Evolutionary conservation across 1,140 invertebrate species (phyloP).

Genomic region (Anoplolepis gracilipes): DNA sequence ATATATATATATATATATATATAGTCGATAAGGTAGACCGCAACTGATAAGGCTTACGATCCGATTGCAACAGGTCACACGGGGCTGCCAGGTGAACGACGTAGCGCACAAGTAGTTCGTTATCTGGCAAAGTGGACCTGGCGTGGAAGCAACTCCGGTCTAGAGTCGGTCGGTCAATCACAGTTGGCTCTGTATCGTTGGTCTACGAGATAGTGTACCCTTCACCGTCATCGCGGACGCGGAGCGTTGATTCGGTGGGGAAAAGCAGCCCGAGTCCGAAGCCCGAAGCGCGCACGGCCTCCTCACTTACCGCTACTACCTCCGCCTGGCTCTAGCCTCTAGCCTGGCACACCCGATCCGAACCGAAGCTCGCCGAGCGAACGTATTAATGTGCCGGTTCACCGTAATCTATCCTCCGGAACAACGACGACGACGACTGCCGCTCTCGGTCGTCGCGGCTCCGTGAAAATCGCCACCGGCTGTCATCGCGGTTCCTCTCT

Average conservation of each 20-base stretch:
- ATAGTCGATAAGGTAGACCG: slow-evolving; percentile 22
- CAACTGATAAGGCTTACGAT: slow-evolving; percentile 6
- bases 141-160: not conserved
- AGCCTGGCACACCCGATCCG: slow-evolving; percentile 81
- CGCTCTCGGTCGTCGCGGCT: not conserved
- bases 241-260: slow-evolving; percentile 25
- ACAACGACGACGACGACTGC: slow-evolving; percentile 48
- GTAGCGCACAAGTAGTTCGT: not conserved
- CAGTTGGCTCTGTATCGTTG: slow-evolving; percentile 1
- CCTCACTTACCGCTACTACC: slow-evolving; percentile 67
- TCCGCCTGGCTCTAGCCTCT: slow-evolving; percentile 65
- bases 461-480: slow-evolving; percentile 13
- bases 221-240: not conserved
- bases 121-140: not conserved
- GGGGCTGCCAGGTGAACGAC: not conserved
- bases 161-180: not conserved
- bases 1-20: not conserved
- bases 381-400: slow-evolving; percentile 84
- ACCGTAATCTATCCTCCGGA: slow-evolving; percentile 74
- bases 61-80: not conserved
- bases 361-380: slow-evolving; percentile 78
- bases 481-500: slow-evolving; percentile 12
- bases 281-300: slow-evolving; percentile 36
- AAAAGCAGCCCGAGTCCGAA: too few species aligned
- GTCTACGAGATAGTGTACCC: not conserved